Percentiles rank a stretch among this genome's conserved stretches.
phyloP scores from a whole-genome alignment of 2,888 invertebrate species.

The Agonopterix arenella region DNA sequence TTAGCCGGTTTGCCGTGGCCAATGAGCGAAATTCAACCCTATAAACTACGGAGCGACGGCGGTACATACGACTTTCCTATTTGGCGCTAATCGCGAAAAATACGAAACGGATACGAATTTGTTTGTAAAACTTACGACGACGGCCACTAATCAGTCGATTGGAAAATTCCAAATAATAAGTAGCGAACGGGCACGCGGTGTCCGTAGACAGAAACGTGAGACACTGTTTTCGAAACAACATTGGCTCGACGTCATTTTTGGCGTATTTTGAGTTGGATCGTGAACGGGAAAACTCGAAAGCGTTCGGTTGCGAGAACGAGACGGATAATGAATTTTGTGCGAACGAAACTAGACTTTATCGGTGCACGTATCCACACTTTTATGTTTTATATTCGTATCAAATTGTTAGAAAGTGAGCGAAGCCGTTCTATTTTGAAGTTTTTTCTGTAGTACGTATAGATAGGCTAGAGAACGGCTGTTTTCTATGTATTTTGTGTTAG shows the following conservation, averaged over 20 bases:
- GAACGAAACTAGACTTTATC: constrained; percentile 57
- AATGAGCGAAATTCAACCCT: constrained; percentile 39
- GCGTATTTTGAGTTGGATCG: constrained; percentile 76
- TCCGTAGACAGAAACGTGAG: constrained; percentile 64
- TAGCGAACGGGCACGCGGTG: constrained; percentile 57
- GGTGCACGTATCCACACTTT: constrained; percentile 37
- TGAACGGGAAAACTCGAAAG: constrained; percentile 75
- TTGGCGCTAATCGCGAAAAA: constrained; percentile 70
- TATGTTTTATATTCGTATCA: constrained; percentile 46
- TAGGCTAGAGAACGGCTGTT: constrained; percentile 62
- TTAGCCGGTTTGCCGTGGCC: constrained; percentile 39
- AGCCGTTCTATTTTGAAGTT: constrained; percentile 73
- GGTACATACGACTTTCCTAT: constrained; percentile 66
- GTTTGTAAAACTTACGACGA: constrained; percentile 68
- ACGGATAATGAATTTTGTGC: constrained; percentile 32
- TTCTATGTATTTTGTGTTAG: constrained; percentile 59
- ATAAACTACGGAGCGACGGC: constrained; percentile 32
- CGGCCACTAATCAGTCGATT: constrained; percentile 72
- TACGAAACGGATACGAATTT: constrained; percentile 66
- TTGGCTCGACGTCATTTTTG: constrained; percentile 74
- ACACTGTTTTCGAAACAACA: constrained; percentile 74
- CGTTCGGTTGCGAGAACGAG: constrained; percentile 66
- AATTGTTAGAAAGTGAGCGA: constrained; percentile 46
- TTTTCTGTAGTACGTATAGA: constrained; percentile 60
- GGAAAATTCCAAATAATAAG: constrained; percentile 79